Conservation (phyloP, 2,797 vertebrate genomes). For the Poeciliopsis infans region DNA sequence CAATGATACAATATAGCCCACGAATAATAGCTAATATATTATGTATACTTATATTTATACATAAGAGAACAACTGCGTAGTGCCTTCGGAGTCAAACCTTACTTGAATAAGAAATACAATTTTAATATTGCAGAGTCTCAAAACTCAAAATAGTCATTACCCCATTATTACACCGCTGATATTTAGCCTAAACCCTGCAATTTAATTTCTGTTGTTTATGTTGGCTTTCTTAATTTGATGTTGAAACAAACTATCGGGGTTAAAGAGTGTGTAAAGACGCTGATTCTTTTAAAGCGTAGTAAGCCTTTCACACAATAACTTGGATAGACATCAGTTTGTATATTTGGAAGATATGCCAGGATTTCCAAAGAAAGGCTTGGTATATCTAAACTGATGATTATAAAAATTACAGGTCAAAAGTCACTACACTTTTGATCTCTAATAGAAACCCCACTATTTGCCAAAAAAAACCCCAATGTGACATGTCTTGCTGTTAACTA, state of each 20-base stretch:
- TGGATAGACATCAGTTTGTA: background rate
- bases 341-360: background rate
- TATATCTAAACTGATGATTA: background rate
- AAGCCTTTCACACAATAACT: background rate
- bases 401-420: background rate
- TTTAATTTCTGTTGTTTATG: background rate
- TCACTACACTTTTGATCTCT: background rate
- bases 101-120: background rate
- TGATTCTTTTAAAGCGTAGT: background rate
- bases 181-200: background rate
- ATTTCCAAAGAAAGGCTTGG: background rate
- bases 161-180: background rate
- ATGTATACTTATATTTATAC: background rate
- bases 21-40: background rate
- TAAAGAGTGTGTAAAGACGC: background rate
- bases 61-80: background rate
- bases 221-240: background rate
- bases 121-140: background rate
- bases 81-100: background rate
- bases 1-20: background rate
- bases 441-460: background rate
- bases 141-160: background rate
- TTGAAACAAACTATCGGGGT: background rate
- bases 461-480: background rate
- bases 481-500: background rate